Evolutionary conservation across 1,140 invertebrate genomes (phyloP).

Genomic region (Ctenoplectra terminalis): DNA sequence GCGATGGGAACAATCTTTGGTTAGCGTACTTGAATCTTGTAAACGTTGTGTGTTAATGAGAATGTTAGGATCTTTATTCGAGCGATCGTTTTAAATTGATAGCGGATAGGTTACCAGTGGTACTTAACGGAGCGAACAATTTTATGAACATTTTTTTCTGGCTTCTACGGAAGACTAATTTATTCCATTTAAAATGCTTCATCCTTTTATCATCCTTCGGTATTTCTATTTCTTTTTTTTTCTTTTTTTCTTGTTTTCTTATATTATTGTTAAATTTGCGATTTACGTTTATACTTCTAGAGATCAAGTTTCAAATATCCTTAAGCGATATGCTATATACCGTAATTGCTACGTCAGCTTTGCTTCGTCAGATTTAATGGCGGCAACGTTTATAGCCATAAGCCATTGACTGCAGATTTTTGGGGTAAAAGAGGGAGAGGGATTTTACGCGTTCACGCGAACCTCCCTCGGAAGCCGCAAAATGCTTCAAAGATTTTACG

Average conservation of each 20-base stretch:
- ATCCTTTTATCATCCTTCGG: too few relatives aligned
- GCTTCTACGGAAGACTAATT: too few relatives aligned
- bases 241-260: too few relatives aligned
- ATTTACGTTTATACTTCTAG: background rate
- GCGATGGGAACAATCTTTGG: conserved; percentile 41
- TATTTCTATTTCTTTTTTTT: too few relatives aligned
- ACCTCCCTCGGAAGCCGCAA: conserved; percentile 63
- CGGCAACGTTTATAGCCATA: conserved; percentile 47
- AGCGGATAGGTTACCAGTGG: too few relatives aligned
- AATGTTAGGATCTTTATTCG: background rate
- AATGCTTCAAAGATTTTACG: conserved; percentile 71
- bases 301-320: background rate
- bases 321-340: conserved; percentile 28
- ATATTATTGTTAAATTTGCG: too few relatives aligned
- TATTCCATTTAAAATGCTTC: too few relatives aligned
- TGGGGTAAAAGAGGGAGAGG: background rate
- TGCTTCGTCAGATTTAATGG: conserved; percentile 56
- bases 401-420: conserved; percentile 61
- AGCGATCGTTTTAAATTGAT: background rate
- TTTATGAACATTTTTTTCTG: too few relatives aligned
- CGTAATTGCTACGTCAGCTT: conserved; percentile 49
- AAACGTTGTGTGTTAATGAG: background rate
- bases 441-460: conserved; percentile 63
- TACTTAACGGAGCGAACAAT: too few relatives aligned
- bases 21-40: background rate